phyloP scores from a whole-genome alignment of 2,113 vertebrate genomes.

The Larimichthys crocea region DNA sequence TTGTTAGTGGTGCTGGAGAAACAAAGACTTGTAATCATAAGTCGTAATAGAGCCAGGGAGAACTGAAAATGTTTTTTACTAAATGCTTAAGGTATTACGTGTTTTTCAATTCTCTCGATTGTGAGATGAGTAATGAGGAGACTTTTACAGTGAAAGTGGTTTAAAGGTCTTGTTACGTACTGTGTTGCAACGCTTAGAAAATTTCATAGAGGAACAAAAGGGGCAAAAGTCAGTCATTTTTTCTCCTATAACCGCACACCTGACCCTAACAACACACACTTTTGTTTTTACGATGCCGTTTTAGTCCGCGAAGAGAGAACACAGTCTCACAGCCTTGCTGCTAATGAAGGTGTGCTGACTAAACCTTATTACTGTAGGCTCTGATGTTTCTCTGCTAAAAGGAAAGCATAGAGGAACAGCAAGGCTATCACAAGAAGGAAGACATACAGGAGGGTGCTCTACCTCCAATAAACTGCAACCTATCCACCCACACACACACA shows the following conservation, averaged over 20 bases:
- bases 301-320: neutral
- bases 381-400: constrained; percentile 7
- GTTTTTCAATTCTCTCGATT: neutral
- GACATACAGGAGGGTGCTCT: neutral
- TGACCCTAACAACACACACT: neutral
- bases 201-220: neutral
- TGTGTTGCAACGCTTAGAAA: neutral
- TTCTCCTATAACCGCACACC: neutral
- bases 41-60: neutral
- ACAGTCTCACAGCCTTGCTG: constrained; percentile 1
- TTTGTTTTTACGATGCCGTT: neutral
- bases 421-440: constrained; percentile 15
- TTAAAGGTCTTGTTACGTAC: neutral
- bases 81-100: too few species aligned
- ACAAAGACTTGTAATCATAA: neutral
- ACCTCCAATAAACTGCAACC: constrained; percentile 2
- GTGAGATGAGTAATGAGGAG: neutral
- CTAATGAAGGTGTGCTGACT: constrained; percentile 9
- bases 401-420: neutral
- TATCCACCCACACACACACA: neutral
- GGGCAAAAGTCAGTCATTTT: constrained; percentile 8
- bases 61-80: neutral
- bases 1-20: neutral
- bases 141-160: neutral
- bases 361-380: constrained; percentile 11